These are phyloP conservation scores for Labia minor DNA, from an alignment of 2,888 invertebrate species.

Conservation along the genomic window DNA sequence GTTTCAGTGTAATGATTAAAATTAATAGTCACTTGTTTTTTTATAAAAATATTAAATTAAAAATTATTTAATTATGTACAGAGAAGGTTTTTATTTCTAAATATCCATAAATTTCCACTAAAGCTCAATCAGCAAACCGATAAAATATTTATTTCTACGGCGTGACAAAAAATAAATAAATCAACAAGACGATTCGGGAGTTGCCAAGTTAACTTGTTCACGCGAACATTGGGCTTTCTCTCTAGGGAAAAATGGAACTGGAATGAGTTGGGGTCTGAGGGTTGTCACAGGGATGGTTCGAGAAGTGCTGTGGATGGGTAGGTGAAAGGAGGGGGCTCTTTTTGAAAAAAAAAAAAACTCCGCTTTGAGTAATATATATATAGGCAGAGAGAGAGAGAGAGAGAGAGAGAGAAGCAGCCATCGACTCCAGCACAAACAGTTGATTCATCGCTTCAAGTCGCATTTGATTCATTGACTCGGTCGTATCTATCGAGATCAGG, in stretches of 20 bases:
- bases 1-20: no score
- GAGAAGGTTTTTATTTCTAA: no score
- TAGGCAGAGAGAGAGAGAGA: no score
- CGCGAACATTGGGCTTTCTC: not conserved
- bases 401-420: not conserved
- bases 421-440: constrained; percentile 4
- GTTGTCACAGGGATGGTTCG: no score
- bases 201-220: constrained; percentile 13
- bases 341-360: not conserved
- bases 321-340: not conserved
- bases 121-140: constrained; percentile 7
- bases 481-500: constrained; percentile 13
- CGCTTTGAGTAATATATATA: constrained; percentile 1
- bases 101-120: not conserved
- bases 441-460: not conserved
- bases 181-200: not conserved
- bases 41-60: no score
- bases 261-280: no score
- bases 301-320: no score
- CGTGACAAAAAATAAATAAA: constrained; percentile 7
- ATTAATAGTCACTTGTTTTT: no score
- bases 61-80: no score
- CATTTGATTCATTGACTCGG: constrained; percentile 13
- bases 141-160: constrained; percentile 7
- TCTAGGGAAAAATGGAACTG: not conserved